Conservation (phyloP, 2,888 invertebrate species). For the Ectemnius cavifrons region DNA sequence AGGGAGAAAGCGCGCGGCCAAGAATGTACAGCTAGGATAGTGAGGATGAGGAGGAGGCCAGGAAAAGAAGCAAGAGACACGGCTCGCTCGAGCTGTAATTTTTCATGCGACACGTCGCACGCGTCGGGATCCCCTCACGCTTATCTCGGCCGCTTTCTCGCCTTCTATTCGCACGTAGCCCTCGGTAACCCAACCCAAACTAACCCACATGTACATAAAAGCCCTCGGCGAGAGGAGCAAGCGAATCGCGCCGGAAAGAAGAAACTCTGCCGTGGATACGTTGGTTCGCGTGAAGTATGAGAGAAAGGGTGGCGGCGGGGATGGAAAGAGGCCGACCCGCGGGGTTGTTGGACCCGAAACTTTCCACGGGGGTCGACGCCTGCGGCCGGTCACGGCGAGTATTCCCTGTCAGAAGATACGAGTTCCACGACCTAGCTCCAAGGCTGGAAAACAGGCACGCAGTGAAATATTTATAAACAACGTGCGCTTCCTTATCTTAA, state of each 20-base stretch:
- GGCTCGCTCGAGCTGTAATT: conserved; percentile 55
- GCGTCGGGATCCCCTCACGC: conserved; percentile 43
- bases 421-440: conserved; percentile 23
- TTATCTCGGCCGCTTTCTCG: conserved; percentile 55
- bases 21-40: conserved; percentile 18
- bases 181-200: conserved; percentile 40
- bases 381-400: conserved; percentile 59
- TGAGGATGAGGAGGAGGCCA: conserved; percentile 16
- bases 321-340: neutral
- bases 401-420: conserved; percentile 56
- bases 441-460: conserved; percentile 24
- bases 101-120: conserved; percentile 63
- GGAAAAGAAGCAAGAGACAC: conserved; percentile 20
- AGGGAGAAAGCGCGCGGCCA: conserved; percentile 12
- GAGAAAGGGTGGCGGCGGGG: conserved; percentile 15
- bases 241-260: neutral
- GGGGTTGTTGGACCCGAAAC: conserved; percentile 45
- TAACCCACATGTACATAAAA: conserved; percentile 39
- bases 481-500: conserved; percentile 67
- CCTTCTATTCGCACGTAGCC: conserved; percentile 55
- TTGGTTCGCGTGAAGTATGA: conserved; percentile 12
- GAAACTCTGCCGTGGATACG: conserved; percentile 4
- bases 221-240: conserved; percentile 18
- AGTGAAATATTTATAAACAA: conserved; percentile 67
- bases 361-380: conserved; percentile 56